phyloP scores from a whole-genome alignment of 2,888 invertebrate genomes.

The Laspeyria flexula region DNA sequence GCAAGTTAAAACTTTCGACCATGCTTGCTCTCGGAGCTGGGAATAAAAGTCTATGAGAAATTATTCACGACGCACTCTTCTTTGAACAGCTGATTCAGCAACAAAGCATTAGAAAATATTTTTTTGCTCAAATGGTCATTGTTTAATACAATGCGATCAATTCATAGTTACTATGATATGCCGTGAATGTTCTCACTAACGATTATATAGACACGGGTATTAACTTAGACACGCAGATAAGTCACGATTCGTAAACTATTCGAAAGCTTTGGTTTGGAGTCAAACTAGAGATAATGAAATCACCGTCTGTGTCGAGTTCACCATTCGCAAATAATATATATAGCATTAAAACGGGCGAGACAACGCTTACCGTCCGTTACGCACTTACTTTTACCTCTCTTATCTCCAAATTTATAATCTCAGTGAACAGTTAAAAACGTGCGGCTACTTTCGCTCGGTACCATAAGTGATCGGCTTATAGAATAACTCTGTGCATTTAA shows the following conservation, averaged over 20 bases:
- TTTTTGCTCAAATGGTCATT: conserved; percentile 46
- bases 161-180: conserved; percentile 30
- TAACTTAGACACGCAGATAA: conserved; percentile 35
- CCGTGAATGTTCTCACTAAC: conserved; percentile 42
- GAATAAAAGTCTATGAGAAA: conserved; percentile 44
- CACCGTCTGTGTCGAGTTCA: conserved; percentile 35
- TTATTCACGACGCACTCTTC: conserved; percentile 41
- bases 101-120: conserved; percentile 45
- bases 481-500: conserved; percentile 15
- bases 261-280: conserved; percentile 35
- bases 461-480: conserved; percentile 40
- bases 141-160: conserved; percentile 46
- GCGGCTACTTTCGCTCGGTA: conserved; percentile 57
- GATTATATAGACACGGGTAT: conserved; percentile 32
- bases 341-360: conserved; percentile 36
- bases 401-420: conserved; percentile 60
- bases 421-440: conserved; percentile 52
- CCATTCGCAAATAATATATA: conserved; percentile 35
- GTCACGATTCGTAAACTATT: conserved; percentile 42
- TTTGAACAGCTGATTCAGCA: conserved; percentile 43
- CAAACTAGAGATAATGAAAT: conserved; percentile 36
- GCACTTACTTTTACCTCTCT: conserved; percentile 55
- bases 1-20: conserved; percentile 51
- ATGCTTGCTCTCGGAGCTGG: conserved; percentile 26
- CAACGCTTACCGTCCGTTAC: conserved; percentile 24